These are phyloP conservation scores for Rhinoptilus africanus DNA, from an alignment of 2,113 vertebrate species.

Conservation along the genomic window DNA sequence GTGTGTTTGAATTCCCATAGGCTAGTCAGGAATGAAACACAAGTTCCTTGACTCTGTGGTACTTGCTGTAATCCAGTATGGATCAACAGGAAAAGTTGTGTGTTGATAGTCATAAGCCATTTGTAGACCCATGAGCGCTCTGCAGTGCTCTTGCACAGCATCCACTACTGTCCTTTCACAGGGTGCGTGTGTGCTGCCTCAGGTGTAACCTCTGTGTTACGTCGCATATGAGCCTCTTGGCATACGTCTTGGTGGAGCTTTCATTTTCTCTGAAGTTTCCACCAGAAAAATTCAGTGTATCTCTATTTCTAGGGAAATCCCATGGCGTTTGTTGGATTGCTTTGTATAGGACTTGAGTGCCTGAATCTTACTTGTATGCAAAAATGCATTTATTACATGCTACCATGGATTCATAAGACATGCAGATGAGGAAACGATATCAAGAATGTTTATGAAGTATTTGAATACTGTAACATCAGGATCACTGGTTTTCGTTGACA, in stretches of 20 bases:
- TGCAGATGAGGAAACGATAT: not conserved
- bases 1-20: not conserved
- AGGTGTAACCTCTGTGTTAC: not conserved
- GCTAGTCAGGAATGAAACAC: not conserved
- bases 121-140: not conserved
- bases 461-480: not conserved
- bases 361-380: not conserved
- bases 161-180: accelerated
- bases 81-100: not conserved
- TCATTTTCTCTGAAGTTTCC: not conserved
- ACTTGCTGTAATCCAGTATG: not conserved
- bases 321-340: not conserved
- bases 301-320: not conserved
- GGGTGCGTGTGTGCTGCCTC: accelerated
- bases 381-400: not conserved
- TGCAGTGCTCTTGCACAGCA: not conserved
- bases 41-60: not conserved
- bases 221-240: not conserved
- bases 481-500: not conserved
- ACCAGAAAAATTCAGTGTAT: not conserved
- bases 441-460: not conserved
- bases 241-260: not conserved
- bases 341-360: not conserved
- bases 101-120: not conserved
- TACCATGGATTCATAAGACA: not conserved